Conservation (phyloP, 2,113 vertebrate species). For the Takifugu bimaculatus region DNA sequence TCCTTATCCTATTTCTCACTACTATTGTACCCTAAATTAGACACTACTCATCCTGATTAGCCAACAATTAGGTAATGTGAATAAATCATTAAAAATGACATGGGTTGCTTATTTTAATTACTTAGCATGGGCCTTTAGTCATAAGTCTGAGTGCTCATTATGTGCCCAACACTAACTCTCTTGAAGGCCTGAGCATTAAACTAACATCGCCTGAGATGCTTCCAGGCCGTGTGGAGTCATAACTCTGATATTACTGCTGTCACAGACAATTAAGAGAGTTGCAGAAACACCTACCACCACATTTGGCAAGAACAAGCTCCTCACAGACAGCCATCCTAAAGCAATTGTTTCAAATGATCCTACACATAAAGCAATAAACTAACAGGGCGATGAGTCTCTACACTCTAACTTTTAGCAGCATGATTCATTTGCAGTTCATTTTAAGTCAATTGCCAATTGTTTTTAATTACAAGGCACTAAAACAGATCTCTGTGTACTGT, state of each 20-base stretch:
- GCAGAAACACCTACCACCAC: conserved; percentile 32
- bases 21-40: not conserved
- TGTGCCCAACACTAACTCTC: conserved; percentile 11
- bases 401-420: conserved; percentile 26
- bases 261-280: conserved; percentile 16
- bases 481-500: conserved; percentile 26
- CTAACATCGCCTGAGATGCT: conserved; percentile 21
- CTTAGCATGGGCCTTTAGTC: conserved; percentile 8
- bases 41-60: conserved; percentile 9
- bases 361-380: conserved; percentile 43
- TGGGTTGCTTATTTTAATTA: not conserved
- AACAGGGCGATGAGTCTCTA: conserved; percentile 32
- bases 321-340: conserved; percentile 26
- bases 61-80: conserved; percentile 10
- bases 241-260: conserved; percentile 33
- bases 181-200: conserved; percentile 24
- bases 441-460: conserved; percentile 22
- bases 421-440: conserved; percentile 44
- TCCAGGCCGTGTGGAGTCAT: conserved; percentile 22
- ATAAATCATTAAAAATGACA: not conserved
- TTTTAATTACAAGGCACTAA: conserved; percentile 30
- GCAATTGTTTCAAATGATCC: conserved; percentile 42
- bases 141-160: conserved; percentile 24
- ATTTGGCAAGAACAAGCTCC: conserved; percentile 39
- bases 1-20: not conserved